These are phyloP conservation scores for Drosophila nikananu DNA, from an alignment of 1,140 invertebrate genomes.

Conservation along the genomic window DNA sequence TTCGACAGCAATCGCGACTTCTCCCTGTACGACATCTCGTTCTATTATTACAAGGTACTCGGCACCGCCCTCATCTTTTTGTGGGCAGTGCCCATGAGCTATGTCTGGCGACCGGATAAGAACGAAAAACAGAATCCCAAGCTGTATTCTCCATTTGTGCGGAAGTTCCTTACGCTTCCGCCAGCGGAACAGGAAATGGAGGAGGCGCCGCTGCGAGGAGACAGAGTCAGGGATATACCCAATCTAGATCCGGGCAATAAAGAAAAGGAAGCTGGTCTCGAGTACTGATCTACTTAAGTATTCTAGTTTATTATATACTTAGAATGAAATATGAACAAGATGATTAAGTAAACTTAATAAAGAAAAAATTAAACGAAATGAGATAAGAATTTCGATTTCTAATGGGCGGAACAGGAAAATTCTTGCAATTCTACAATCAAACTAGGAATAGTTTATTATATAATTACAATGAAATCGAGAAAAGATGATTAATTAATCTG, in stretches of 20 bases:
- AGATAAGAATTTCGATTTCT: not conserved
- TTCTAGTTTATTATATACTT: slow-evolving; percentile 3
- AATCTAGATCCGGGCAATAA: slow-evolving; percentile 22
- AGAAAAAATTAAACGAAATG: not conserved
- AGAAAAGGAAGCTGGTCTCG: slow-evolving; percentile 7
- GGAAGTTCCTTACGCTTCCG: slow-evolving; percentile 45
- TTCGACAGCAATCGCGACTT: slow-evolving; percentile 83
- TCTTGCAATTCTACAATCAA: no score
- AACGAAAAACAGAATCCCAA: slow-evolving; percentile 61
- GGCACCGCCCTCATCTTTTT: slow-evolving; percentile 88
- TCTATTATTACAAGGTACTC: slow-evolving; percentile 88
- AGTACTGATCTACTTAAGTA: slow-evolving; percentile 12
- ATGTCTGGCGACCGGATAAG: slow-evolving; percentile 59
- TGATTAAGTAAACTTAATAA: slow-evolving; percentile 3
- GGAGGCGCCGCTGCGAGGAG: slow-evolving; percentile 48
- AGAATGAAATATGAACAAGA: slow-evolving; percentile 4
- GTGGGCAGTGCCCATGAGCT: slow-evolving; percentile 86
- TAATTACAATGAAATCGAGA: no score
- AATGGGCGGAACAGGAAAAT: no score
- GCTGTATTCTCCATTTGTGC: slow-evolving; percentile 61
- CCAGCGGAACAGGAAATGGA: slow-evolving; percentile 49
- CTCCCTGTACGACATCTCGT: slow-evolving; percentile 87
- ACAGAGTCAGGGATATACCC: not conserved
- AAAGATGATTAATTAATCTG: no score
- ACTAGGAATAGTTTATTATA: no score